phyloP scores from a whole-genome alignment of 1,140 invertebrate genomes.

The Mya arenaria region DNA sequence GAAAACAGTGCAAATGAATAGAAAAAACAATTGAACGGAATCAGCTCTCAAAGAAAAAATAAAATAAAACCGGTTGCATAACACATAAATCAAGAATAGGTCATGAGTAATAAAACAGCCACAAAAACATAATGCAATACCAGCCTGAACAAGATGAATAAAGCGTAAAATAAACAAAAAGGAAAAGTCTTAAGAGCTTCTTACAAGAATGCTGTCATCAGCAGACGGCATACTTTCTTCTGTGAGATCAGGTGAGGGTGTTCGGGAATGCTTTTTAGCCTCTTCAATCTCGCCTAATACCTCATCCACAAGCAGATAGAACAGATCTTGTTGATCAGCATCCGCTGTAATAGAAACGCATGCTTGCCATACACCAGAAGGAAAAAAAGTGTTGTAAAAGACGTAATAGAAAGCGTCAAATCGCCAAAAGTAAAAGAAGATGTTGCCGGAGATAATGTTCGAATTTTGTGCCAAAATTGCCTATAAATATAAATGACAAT shows the following conservation, averaged over 20 bases:
- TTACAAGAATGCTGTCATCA: conserved; percentile 25
- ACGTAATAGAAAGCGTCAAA: not conserved
- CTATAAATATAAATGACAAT: no score
- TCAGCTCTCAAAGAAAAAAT: no score
- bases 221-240: conserved; percentile 31
- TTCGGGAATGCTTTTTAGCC: conserved; percentile 11
- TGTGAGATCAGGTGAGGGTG: no score
- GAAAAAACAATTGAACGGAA: no score
- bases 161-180: not conserved
- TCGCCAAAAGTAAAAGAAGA: not conserved
- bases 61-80: no score
- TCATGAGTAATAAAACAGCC: not conserved
- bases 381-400: not conserved
- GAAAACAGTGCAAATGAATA: no score
- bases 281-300: conserved; percentile 48
- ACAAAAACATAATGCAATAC: not conserved
- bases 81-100: not conserved
- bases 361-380: not conserved
- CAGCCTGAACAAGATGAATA: not conserved
- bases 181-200: not conserved
- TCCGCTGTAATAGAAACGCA: conserved; percentile 32
- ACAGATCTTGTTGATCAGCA: conserved; percentile 26
- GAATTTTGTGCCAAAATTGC: not conserved
- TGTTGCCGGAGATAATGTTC: not conserved
- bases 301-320: conserved; percentile 46